These are phyloP conservation scores for Sturmia bella DNA, from an alignment of 2,888 invertebrate genomes.

Conservation along the genomic window DNA sequence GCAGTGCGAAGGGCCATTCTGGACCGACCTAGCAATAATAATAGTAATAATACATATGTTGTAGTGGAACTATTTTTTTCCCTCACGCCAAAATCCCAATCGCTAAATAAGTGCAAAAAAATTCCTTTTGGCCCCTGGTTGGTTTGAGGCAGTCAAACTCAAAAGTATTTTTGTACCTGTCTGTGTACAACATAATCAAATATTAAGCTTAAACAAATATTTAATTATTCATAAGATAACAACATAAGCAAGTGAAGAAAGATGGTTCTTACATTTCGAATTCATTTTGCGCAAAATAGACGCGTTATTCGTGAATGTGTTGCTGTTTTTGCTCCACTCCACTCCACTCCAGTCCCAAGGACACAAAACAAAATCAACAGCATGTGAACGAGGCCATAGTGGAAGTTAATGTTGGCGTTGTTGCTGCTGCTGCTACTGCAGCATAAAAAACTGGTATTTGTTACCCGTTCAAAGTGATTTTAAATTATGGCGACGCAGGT, in stretches of 20 bases:
- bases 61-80: no score
- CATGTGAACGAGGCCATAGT: slow-evolving; percentile 78
- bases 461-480: slow-evolving; percentile 76
- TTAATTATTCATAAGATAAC: slow-evolving; percentile 81
- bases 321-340: slow-evolving; percentile 65
- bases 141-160: slow-evolving; percentile 13
- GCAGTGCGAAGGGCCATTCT: no score
- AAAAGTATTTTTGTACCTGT: neutral
- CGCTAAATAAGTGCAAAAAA: no score
- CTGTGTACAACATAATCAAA: slow-evolving; percentile 63
- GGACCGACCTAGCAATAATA: no score
- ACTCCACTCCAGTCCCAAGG: slow-evolving; percentile 7
- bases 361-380: slow-evolving; percentile 28
- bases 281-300: slow-evolving; percentile 56
- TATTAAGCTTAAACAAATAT: slow-evolving; percentile 76
- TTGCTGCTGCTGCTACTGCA: slow-evolving; percentile 61
- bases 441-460: slow-evolving; percentile 64
- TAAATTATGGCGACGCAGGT: slow-evolving; percentile 80
- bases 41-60: no score
- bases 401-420: slow-evolving; percentile 68
- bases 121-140: neutral
- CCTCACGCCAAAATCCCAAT: no score
- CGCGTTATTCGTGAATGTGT: slow-evolving; percentile 61
- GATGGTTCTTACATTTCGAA: slow-evolving; percentile 58
- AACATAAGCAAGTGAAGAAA: slow-evolving; percentile 71